Conservation (phyloP, 2,888 invertebrate species). For the Macrophya annulata region DNA sequence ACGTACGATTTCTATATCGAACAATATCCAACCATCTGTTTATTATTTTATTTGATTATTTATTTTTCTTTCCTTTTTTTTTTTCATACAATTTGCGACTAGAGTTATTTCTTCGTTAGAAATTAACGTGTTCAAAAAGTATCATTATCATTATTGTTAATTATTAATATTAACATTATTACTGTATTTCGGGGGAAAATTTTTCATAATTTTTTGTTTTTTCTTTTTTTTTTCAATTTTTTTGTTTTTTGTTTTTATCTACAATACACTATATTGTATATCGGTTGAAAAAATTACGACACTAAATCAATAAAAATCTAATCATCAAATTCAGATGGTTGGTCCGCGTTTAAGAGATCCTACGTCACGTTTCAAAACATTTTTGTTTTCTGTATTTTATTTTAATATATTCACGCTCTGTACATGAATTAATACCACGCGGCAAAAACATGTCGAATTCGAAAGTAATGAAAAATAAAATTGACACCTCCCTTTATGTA, state of each 20-base stretch:
- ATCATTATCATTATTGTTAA: neutral
- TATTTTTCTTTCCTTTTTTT: slow-evolving; percentile 29
- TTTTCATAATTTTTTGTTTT: neutral
- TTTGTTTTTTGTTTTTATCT: neutral
- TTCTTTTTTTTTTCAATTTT: neutral
- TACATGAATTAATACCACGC: slow-evolving; percentile 34
- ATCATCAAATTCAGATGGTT: slow-evolving; percentile 40
- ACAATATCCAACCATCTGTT: slow-evolving; percentile 72
- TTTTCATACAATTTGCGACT: slow-evolving; percentile 74
- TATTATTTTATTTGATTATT: slow-evolving; percentile 7
- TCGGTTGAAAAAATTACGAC: neutral
- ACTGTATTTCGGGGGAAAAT: neutral
- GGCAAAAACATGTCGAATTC: neutral
- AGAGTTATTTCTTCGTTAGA: slow-evolving; percentile 67
- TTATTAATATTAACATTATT: slow-evolving; percentile 15
- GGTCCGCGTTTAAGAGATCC: slow-evolving; percentile 34
- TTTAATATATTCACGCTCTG: neutral
- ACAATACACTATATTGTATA: neutral
- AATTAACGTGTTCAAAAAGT: slow-evolving; percentile 20
- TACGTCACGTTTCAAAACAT: slow-evolving; percentile 44
- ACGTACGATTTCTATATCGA: slow-evolving; percentile 67
- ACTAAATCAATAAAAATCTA: slow-evolving; percentile 6
- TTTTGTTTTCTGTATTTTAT: slow-evolving; percentile 27
- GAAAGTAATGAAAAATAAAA: neutral
- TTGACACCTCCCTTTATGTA: neutral